Evolutionary conservation across 2,113 vertebrate genomes (phyloP).

Genomic region (Scomber colias): DNA sequence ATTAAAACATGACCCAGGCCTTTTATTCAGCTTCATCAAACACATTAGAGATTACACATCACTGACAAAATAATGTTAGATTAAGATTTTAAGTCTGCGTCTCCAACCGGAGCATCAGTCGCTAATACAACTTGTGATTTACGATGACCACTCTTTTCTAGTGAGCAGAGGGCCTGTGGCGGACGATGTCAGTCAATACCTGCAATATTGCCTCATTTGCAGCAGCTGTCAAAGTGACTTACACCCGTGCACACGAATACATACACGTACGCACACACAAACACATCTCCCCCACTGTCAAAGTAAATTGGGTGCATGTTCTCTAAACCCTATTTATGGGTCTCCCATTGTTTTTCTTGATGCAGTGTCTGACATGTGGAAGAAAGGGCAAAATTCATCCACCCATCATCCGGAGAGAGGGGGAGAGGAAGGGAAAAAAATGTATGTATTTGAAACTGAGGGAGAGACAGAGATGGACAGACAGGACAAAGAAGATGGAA

Average conservation of each 20-base stretch:
- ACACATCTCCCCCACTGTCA: constrained; percentile 61
- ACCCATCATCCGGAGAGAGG: constrained; percentile 31
- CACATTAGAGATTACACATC: not conserved
- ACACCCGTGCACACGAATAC: constrained; percentile 17
- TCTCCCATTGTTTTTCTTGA: constrained; percentile 77
- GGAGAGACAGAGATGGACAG: constrained; percentile 38
- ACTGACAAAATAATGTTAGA: not conserved
- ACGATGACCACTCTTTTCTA: constrained; percentile 44
- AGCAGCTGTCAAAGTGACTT: constrained; percentile 78
- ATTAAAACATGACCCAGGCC: not conserved
- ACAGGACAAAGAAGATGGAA: constrained; percentile 52
- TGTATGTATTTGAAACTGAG: constrained; percentile 30
- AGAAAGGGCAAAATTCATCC: constrained; percentile 69
- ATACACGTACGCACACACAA: constrained; percentile 4
- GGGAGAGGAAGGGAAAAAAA: constrained; percentile 2
- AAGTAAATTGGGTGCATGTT: constrained; percentile 82
- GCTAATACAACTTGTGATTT: constrained; percentile 58
- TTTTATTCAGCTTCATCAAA: not conserved
- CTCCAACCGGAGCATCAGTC: constrained; percentile 1
- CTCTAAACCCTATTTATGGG: constrained; percentile 79
- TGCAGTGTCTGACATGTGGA: constrained; percentile 67
- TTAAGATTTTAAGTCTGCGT: constrained; percentile 10
- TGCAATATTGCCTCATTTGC: constrained; percentile 78
- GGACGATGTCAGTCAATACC: constrained; percentile 74
- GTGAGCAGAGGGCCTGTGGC: constrained; percentile 38